Base-by-base conservation (phyloP, 2,113 vertebrate species). In the Zosterops lateralis region DNA sequence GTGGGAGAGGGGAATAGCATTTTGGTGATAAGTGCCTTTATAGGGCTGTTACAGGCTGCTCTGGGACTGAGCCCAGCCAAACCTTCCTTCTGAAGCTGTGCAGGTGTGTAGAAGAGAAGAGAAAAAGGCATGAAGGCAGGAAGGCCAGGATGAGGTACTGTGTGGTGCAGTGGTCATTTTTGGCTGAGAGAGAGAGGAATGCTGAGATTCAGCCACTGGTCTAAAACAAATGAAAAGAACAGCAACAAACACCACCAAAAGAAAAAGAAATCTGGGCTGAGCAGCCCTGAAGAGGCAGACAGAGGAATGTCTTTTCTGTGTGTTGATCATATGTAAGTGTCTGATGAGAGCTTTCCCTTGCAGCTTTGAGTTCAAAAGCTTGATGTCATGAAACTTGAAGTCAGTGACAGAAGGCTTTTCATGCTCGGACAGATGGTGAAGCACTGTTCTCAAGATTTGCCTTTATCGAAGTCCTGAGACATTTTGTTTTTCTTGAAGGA, bases 261-360 rank as follows among this genome's bases (percentile, higher is more conserved):
- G 4, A 26, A 36, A 60, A 65, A 56, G 14, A 32, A 56, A 36
- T 66, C n/a, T 81, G 60, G 6, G 21, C 47, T 48, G 8, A 72
- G 51, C 16, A 61, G 10, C 54, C 85, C 58, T 48, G 24, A 65
- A 40, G 64, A 58, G 42, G 4, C 32, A 51, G 17, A 10, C 12
- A 7, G 80, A 66, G 50, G 4, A 54, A 17, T 16, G 29, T 47
- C 34, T 77, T 32, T 60, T 58, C 25, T 28, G 4, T 64, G 56
- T 1, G 2, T 32, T 60, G 70, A 20, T 71, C 1, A 0, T 16
- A 1, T 53, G 3, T 10, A 44, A 65, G 45, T 56, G 21, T n/a
- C 36, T 44, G 51, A 50, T 32, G 29, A 60, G 38, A 58, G 29
- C 57, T 95, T 84, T 38, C 21, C 53, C 29, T 78, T 71, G 29